phyloP scores from a whole-genome alignment of 2,113 vertebrate species.

The Microtus pennsylvanicus region DNA sequence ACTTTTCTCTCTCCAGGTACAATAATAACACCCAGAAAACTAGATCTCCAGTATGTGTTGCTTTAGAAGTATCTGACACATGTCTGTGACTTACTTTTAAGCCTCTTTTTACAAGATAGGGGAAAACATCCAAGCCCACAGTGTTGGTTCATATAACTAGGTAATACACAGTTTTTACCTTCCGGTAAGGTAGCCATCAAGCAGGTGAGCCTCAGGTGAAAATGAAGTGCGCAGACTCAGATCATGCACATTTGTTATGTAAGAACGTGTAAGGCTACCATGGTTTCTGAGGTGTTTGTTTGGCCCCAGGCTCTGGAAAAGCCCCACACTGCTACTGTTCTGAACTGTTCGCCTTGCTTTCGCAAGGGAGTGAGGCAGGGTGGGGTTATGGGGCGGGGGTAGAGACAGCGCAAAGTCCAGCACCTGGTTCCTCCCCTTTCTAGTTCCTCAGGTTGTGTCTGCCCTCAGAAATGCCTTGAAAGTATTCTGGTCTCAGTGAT shows the following conservation, averaged over 20 bases:
- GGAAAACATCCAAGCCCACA: neutral
- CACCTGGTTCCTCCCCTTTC: neutral
- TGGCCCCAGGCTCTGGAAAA: slow-evolving; percentile 65
- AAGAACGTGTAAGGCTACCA: slow-evolving; percentile 66
- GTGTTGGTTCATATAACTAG: slow-evolving; percentile 36
- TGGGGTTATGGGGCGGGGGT: too few species aligned
- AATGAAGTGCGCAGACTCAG: neutral
- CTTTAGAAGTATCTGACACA: slow-evolving; percentile 7
- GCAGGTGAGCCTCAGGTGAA: neutral
- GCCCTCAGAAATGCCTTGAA: neutral
- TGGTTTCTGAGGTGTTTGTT: slow-evolving; percentile 62
- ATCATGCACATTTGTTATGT: neutral
- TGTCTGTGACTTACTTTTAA: neutral
- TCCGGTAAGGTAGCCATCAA: slow-evolving; percentile 21
- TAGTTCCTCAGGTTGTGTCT: neutral
- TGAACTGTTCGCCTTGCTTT: neutral
- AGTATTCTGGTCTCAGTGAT: neutral
- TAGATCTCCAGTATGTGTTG: neutral
- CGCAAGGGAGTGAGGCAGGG: neutral
- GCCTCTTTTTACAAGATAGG: neutral
- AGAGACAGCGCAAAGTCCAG: too few species aligned
- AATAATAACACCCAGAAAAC: neutral
- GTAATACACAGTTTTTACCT: slow-evolving; percentile 45
- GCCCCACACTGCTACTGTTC: neutral
- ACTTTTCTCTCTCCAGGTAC: neutral